These are phyloP conservation scores for Mirza zaza DNA, from an alignment of 2,113 vertebrate genomes.

Conservation along the genomic window DNA sequence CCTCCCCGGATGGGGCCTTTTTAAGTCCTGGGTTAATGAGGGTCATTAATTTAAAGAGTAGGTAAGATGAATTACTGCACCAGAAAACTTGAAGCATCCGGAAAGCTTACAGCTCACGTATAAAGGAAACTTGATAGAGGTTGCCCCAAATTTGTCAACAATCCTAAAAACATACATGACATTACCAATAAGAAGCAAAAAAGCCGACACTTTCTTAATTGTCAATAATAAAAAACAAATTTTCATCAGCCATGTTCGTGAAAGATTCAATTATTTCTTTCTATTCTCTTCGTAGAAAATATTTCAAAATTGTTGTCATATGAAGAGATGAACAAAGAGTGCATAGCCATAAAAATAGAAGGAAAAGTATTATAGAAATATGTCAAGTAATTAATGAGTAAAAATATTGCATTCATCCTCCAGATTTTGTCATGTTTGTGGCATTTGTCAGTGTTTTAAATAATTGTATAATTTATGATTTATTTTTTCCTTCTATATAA, in stretches of 20 bases:
- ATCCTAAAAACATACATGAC: background rate
- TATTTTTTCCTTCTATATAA: background rate
- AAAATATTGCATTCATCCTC: conserved; percentile 13
- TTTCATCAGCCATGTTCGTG: background rate
- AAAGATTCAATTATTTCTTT: conserved; percentile 24
- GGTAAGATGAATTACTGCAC: background rate
- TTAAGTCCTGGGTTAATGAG: background rate
- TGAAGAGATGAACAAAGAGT: background rate
- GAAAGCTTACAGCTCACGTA: background rate
- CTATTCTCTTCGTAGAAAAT: background rate
- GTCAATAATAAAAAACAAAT: conserved; percentile 37
- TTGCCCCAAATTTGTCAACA: conserved; percentile 11
- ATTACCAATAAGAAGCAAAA: background rate
- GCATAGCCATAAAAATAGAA: background rate
- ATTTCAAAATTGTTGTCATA: background rate
- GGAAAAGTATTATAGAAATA: background rate
- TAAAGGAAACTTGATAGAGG: background rate
- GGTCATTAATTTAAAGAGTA: background rate
- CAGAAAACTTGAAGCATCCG: background rate
- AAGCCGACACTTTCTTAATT: conserved; percentile 24
- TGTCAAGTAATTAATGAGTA: background rate
- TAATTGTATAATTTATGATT: background rate
- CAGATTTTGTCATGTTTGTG: background rate
- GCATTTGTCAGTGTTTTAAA: background rate
- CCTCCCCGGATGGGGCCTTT: background rate